Evolutionary conservation across 2,113 vertebrate species (phyloP), one percentile per base, ranked within the genome.

Genomic region (Vombatus ursinus): DNA sequence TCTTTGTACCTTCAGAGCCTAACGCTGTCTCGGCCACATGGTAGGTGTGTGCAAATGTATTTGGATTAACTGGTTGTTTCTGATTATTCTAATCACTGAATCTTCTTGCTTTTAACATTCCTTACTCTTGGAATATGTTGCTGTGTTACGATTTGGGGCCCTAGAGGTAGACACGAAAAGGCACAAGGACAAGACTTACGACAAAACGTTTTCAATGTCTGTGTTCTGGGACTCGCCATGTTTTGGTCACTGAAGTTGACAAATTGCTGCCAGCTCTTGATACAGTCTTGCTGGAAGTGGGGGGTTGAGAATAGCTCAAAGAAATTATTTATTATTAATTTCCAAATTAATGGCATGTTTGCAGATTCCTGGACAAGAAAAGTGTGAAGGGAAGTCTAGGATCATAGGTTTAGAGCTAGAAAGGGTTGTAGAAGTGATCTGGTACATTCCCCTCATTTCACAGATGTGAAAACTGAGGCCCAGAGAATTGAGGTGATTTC

Each of bases 131-230:
- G 52, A 91, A 49, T 16, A 49, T 95, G 92, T 52, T 22, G 52
- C 0, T 47, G 37, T 28, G 91, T 77, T 95, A 91, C 91, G 22
- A 92, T 94, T 95, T 93, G 50, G 11, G 12, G 77, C 44, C 23
- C 50, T 54, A 90, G 92, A 61, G 77, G 77, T 95, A 95, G 95
- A 96, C 52, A 19, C 90, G 22, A 37, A 50, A 95, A 92, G 44
- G n/a, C 0, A 52, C 90, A 95, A 90, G 3, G 61, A 44, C 48
- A 52, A 94, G 52, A 49, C 12, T 95, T 90, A 96, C 96, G 89
- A 84, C 50, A 94, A 16, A 7, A 28, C 25, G 50, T 22, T 90
- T 91, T 90, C 25, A 50, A 84, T 93, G 51, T 90, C 96, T 48
- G 19, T 93, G 50, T 92, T 97, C 25, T 92, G 92, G 52, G 89